These are phyloP conservation scores for Leptogaster cylindrica DNA, from an alignment of 2,888 invertebrate genomes.

Conservation along the genomic window DNA sequence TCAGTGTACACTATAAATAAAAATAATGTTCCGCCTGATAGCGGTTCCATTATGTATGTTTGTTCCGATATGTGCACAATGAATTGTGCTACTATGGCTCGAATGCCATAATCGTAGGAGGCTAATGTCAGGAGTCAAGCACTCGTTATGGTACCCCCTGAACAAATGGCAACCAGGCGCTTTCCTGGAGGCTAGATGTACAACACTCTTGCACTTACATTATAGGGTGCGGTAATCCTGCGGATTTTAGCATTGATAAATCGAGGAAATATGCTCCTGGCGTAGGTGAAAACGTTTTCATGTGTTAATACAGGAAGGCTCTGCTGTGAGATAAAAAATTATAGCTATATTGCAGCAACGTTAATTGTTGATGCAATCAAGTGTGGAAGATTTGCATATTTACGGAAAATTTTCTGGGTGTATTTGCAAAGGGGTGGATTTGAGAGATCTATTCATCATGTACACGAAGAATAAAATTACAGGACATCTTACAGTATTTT, in stretches of 20 bases:
- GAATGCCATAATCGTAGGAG: conserved; percentile 32
- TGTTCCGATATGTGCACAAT: conserved; percentile 37
- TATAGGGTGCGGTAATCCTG: not conserved
- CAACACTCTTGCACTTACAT: conserved; percentile 1
- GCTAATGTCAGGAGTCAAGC: conserved; percentile 35
- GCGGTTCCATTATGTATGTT: conserved; percentile 35
- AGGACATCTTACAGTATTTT: no score
- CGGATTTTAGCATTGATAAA: conserved; percentile 13
- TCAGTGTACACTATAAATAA: conserved; percentile 37
- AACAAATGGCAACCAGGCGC: conserved; percentile 14
- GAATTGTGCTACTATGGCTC: conserved; percentile 27
- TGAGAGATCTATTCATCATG: no score
- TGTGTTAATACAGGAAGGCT: no score
- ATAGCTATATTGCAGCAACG: no score
- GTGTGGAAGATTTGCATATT: no score
- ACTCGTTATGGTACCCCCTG: conserved; percentile 24
- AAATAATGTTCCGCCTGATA: conserved; percentile 33
- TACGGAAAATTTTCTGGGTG: no score
- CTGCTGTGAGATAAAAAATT: no score
- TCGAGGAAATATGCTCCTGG: not conserved
- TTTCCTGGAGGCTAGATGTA: conserved; percentile 30
- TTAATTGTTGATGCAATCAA: no score
- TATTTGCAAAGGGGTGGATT: no score
- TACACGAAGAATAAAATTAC: no score
- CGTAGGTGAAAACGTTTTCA: no score